Conservation (phyloP, 2,113 vertebrate species). For the Ciconia boyciana region DNA sequence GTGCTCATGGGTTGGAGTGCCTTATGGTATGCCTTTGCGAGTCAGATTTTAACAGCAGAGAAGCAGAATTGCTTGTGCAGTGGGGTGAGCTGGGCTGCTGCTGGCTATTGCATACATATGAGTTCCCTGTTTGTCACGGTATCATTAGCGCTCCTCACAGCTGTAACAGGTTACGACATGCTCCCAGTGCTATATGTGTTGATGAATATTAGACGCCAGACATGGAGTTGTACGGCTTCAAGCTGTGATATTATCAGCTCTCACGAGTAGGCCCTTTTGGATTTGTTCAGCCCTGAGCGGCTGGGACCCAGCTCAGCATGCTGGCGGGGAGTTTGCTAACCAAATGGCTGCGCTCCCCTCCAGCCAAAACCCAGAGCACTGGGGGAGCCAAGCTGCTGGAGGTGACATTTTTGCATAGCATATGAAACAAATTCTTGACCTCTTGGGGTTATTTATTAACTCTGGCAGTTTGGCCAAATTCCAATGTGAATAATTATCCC, state of each 20-base stretch:
- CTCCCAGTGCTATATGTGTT: neutral
- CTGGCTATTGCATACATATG: neutral
- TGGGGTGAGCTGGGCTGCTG: neutral
- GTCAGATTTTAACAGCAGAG: neutral
- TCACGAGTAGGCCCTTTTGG: neutral
- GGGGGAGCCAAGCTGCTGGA: neutral
- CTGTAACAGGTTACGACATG: neutral
- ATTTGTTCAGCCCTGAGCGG: neutral
- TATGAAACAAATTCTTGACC: constrained; percentile 8
- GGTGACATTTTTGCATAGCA: constrained; percentile 4
- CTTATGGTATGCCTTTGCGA: neutral
- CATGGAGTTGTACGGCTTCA: neutral
- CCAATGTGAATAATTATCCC: constrained; percentile 28
- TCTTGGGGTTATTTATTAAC: constrained; percentile 46
- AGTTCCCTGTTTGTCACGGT: neutral
- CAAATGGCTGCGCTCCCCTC: neutral
- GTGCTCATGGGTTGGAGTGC: neutral
- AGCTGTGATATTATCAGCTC: neutral
- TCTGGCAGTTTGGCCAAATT: neutral
- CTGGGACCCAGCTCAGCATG: neutral
- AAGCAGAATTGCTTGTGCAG: neutral
- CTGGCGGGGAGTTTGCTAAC: neutral
- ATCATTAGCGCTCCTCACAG: neutral
- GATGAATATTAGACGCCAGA: neutral
- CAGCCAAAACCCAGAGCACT: neutral